Conservation (phyloP, 1,140 invertebrate genomes). For the Drosophila punjabiensis region DNA sequence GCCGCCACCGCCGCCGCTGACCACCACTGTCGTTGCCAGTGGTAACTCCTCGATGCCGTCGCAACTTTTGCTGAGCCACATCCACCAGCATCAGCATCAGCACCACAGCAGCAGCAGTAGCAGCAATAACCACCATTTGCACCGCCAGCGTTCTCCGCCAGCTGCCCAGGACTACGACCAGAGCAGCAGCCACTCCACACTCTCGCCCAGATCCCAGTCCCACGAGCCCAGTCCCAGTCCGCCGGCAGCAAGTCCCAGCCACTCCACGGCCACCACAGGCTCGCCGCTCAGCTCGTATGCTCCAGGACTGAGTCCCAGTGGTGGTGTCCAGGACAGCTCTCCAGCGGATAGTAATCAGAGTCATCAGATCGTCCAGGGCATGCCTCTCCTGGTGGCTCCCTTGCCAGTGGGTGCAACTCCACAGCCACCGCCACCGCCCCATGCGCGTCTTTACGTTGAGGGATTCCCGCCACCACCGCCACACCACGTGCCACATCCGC, state of each 20-base stretch:
- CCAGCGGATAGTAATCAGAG: conserved; percentile 23
- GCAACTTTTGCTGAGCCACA: conserved; percentile 78
- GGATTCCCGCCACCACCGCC: conserved; percentile 47
- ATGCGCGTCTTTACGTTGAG: conserved; percentile 70
- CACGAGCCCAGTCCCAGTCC: conserved; percentile 54
- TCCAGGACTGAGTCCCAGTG: conserved; percentile 51
- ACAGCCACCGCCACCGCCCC: conserved; percentile 43
- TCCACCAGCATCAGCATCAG: conserved; percentile 56
- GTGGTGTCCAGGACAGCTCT: conserved; percentile 16
- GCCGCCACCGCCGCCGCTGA: conserved; percentile 67
- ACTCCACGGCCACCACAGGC: conserved; percentile 67
- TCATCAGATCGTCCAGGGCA: conserved; percentile 18
- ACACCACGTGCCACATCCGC: conserved; percentile 63
- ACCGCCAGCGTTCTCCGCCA: conserved; percentile 28
- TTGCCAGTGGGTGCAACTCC: conserved; percentile 57
- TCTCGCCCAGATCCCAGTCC: conserved; percentile 67
- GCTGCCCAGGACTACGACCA: conserved; percentile 65
- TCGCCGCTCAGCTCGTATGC: conserved; percentile 69
- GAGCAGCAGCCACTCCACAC: conserved; percentile 70
- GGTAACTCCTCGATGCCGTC: conserved; percentile 62
- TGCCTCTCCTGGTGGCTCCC: conserved; percentile 74
- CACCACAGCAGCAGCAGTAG: conserved; percentile 33
- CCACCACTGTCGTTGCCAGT: conserved; percentile 16
- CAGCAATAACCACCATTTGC: conserved; percentile 55
- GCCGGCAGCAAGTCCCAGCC: conserved; percentile 58